A percentile compares a stretch with the other conserved stretches of the same genome.
Evolutionary conservation across 2,113 vertebrate species (phyloP).

Genomic region (Enhydra lutris): DNA sequence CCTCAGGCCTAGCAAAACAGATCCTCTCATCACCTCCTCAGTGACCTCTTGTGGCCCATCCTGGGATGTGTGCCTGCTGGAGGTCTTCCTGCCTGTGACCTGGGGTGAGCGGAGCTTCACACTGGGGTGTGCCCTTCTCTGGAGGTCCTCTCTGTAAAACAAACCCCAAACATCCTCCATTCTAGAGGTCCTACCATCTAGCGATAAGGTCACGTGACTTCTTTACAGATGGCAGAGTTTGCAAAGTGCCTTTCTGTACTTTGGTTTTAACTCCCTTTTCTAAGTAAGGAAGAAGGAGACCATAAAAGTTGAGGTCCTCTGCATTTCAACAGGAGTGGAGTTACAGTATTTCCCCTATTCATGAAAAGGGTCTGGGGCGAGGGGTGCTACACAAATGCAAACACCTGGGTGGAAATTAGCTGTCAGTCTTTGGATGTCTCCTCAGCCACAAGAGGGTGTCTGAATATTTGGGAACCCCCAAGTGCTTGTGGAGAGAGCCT

Average conservation of each 20-base stretch:
- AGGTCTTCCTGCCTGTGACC: background rate
- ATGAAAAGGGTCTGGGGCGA: background rate
- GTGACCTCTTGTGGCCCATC: rapidly evolving
- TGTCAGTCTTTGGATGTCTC: background rate
- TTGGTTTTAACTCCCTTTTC: background rate
- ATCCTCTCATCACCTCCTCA: background rate
- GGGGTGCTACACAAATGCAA: background rate
- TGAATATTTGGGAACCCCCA: background rate
- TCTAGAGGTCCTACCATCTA: background rate
- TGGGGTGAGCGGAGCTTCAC: background rate
- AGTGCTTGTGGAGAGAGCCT: background rate
- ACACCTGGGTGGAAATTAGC: background rate
- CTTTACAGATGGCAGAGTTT: background rate
- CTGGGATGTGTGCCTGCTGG: background rate
- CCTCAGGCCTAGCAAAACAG: background rate
- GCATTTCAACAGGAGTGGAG: background rate
- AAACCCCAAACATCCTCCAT: background rate
- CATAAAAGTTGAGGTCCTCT: background rate
- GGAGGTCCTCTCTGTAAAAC: background rate
- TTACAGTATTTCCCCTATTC: background rate
- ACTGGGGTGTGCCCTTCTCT: background rate
- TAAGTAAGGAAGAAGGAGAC: background rate
- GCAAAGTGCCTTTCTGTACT: background rate
- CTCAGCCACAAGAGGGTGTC: background rate
- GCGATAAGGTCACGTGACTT: background rate